A percentile compares a stretch with the other conserved stretches of the same genome.
Evolutionary conservation across 2,113 vertebrate genomes (phyloP).

Genomic region (Ptychochromis oligacanthus): DNA sequence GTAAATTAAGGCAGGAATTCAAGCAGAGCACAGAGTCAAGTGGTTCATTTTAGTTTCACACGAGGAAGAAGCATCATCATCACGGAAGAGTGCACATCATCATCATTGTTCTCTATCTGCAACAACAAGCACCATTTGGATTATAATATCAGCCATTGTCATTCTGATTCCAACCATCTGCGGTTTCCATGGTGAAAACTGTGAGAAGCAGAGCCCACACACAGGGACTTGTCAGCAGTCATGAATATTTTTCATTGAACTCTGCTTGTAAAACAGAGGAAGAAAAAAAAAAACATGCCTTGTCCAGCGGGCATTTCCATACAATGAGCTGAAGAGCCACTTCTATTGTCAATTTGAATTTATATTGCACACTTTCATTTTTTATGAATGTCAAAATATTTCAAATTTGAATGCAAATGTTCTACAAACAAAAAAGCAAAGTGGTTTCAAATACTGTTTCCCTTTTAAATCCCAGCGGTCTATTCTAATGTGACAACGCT

Average conservation of each 20-base stretch:
- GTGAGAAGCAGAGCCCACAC: constrained; percentile 61
- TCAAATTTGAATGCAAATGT: constrained; percentile 1
- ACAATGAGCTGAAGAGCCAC: constrained; percentile 4
- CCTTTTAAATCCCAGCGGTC: not conserved
- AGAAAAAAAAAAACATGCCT: not conserved
- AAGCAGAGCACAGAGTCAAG: constrained; percentile 33
- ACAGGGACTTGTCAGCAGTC: constrained; percentile 50
- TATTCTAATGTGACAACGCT: constrained; percentile 23
- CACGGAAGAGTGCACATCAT: constrained; percentile 8
- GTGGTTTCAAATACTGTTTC: constrained; percentile 1
- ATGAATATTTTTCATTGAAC: constrained; percentile 61
- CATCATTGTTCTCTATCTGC: constrained; percentile 14
- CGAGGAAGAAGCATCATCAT: not conserved
- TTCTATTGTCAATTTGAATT: constrained; percentile 37
- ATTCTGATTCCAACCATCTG: constrained; percentile 63
- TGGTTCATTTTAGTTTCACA: constrained; percentile 14
- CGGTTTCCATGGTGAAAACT: constrained; percentile 72
- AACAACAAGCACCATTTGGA: constrained; percentile 49
- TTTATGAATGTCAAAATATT: constrained; percentile 19
- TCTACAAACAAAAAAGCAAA: constrained; percentile 7
- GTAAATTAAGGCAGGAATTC: not conserved
- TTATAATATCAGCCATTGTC: constrained; percentile 64
- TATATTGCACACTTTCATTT: not conserved
- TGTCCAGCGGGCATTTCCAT: constrained; percentile 18
- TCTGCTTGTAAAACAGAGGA: constrained; percentile 27